phyloP scores from a whole-genome alignment of 1,140 invertebrate genomes.

The Solenopsis invicta region DNA sequence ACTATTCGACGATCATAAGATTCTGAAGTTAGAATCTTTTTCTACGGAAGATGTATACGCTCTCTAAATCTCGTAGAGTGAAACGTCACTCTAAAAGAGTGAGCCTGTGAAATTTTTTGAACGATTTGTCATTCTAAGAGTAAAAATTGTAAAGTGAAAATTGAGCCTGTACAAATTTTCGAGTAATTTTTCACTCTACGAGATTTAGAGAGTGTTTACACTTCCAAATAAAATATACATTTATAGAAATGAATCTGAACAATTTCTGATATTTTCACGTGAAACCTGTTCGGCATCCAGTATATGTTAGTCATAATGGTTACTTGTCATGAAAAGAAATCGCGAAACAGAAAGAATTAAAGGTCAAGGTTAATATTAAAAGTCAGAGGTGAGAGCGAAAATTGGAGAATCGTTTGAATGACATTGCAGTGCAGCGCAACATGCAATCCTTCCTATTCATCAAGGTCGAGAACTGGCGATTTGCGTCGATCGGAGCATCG shows the following conservation, averaged over 20 bases:
- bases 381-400: conserved; percentile 36
- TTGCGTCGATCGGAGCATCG: conserved; percentile 44
- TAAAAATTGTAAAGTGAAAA: no score
- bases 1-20: not conserved
- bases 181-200: no score
- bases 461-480: conserved; percentile 24
- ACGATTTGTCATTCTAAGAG: no score
- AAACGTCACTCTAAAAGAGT: no score
- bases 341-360: not conserved
- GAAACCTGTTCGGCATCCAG: not conserved
- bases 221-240: not conserved
- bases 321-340: not conserved
- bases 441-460: conserved; percentile 4
- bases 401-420: not conserved
- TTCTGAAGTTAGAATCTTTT: not conserved
- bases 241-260: not conserved
- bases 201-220: not conserved
- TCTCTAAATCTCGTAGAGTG: no score
- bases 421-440: not conserved
- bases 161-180: no score
- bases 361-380: conserved; percentile 25
- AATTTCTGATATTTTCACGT: not conserved
- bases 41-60: not conserved
- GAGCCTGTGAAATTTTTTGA: no score
- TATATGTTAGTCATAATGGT: not conserved